Percentiles rank a stretch among this genome's conserved stretches.
phyloP scores from a whole-genome alignment of 2,888 invertebrate genomes.

The Polydrusus pterygomalis region DNA sequence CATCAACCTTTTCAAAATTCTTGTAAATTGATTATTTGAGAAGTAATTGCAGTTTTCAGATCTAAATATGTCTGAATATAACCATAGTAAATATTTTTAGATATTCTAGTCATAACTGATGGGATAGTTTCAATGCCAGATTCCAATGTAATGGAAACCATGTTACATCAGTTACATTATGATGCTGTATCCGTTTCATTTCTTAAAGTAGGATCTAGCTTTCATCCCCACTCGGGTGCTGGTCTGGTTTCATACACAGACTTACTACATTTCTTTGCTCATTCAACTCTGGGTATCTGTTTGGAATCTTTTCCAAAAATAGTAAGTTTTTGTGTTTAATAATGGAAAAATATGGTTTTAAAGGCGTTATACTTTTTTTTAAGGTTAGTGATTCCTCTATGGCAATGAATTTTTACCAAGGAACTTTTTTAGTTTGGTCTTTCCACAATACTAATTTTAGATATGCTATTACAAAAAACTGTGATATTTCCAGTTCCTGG shows the following conservation, averaged over 20 bases:
- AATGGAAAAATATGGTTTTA: background rate
- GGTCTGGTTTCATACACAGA: slow-evolving; percentile 84
- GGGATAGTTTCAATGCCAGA: slow-evolving; percentile 84
- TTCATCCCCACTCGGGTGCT: slow-evolving; percentile 80
- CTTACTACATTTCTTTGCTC: slow-evolving; percentile 83
- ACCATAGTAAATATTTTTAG: slow-evolving; percentile 70
- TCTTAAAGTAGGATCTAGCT: slow-evolving; percentile 80
- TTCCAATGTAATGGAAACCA: slow-evolving; percentile 81
- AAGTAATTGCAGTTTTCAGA: too few relatives aligned
- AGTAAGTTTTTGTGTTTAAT: slow-evolving; percentile 68
- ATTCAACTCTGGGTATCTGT: slow-evolving; percentile 84
- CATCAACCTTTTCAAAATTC: too few relatives aligned
- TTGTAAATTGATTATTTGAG: too few relatives aligned
- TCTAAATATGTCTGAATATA: too few relatives aligned
- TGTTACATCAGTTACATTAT: slow-evolving; percentile 82
- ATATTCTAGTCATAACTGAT: slow-evolving; percentile 83
- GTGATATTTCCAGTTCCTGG: slow-evolving; percentile 62
- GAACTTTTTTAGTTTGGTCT: slow-evolving; percentile 66
- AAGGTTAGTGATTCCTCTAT: slow-evolving; percentile 66
- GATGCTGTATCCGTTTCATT: slow-evolving; percentile 85
- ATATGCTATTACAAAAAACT: slow-evolving; percentile 59
- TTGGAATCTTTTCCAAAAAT: slow-evolving; percentile 75
- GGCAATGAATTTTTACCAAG: slow-evolving; percentile 69
- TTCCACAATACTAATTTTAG: slow-evolving; percentile 63
- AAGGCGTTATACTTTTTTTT: slow-evolving; percentile 50